These are phyloP conservation scores for Fulica atra DNA, from an alignment of 2,113 vertebrate species.

Conservation along the genomic window DNA sequence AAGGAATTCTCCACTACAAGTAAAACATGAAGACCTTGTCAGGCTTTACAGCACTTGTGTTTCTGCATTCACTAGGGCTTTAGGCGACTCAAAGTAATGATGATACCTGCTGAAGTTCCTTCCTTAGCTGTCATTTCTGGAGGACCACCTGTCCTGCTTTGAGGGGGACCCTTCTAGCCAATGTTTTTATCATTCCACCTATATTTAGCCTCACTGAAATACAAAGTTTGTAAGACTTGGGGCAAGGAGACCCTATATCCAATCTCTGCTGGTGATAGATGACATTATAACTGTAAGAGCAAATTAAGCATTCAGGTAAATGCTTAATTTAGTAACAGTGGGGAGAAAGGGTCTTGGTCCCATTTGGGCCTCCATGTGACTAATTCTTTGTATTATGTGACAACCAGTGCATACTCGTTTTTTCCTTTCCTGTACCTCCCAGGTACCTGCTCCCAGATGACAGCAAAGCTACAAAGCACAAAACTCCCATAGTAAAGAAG, in stretches of 20 bases:
- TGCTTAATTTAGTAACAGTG: neutral
- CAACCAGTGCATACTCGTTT: neutral
- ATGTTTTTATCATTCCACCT: neutral
- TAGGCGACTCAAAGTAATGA: neutral
- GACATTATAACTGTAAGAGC: neutral
- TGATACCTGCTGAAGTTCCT: neutral
- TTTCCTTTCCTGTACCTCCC: neutral
- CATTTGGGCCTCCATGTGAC: neutral
- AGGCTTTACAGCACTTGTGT: neutral
- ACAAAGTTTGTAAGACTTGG: neutral
- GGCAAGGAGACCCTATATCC: neutral
- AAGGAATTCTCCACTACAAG: neutral
- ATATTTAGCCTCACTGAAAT: neutral
- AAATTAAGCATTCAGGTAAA: neutral
- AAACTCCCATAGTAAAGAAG: constrained; percentile 90
- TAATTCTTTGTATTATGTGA: neutral
- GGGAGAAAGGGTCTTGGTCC: neutral
- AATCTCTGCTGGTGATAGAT: neutral
- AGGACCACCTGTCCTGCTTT: neutral
- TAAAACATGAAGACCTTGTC: neutral
- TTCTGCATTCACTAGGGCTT: neutral
- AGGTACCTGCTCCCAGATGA: constrained; percentile 95
- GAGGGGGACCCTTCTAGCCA: neutral
- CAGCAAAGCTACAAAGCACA: constrained; percentile 95
- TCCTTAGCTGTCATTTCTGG: neutral